Base-by-base conservation (phyloP, 2,797 vertebrate genomes). In the Pempheris klunzingeri region DNA sequence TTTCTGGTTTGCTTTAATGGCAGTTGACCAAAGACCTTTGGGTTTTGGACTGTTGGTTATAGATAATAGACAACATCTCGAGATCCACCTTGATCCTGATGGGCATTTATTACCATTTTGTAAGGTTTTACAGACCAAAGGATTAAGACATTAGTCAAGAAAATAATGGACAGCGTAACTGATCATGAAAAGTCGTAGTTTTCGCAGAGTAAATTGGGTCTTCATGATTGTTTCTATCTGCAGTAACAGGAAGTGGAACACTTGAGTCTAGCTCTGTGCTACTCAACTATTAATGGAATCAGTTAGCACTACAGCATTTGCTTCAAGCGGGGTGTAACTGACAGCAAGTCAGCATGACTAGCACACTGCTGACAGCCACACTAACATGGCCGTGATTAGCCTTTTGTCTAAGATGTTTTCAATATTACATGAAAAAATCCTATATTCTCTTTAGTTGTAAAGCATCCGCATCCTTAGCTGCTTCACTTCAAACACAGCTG, bases 221-320 rank as follows among this genome's bases (percentile, higher is more conserved):
- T 18, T 26, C 3, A 18, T 36, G 30, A 36, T 24, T 20, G 13
- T 43, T 55, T 41, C 36, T 14, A 20, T 24, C 34, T 39, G 4
- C 4, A 17, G 13, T 53, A 52, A 41, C 14, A 28, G 15, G 20
- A 8, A 54, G 28, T 44, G 4, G 62, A 34, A 30, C 2, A 10
- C 3, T 32, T 20, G 18, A 26, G 4, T 44, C 28, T 52, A 58
- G 14, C 26, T 70, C 26, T 26, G 38, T 24, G 30, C 22, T 55
- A 12, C 39, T 62, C 26, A 63, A 28, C 50, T 50, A 62, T 58
- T 46, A 43, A 69, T 68, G 30, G 44, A 65, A 36, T 49, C 30
- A 66, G 72, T 76, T 60, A 54, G 22, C 43, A 43, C 53, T 11
- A 26, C 11, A 30, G 65, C 32, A 43, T 57, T 50, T 70, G 64